phyloP scores from a whole-genome alignment of 2,888 invertebrate genomes.

The Parnassius glacialis region DNA sequence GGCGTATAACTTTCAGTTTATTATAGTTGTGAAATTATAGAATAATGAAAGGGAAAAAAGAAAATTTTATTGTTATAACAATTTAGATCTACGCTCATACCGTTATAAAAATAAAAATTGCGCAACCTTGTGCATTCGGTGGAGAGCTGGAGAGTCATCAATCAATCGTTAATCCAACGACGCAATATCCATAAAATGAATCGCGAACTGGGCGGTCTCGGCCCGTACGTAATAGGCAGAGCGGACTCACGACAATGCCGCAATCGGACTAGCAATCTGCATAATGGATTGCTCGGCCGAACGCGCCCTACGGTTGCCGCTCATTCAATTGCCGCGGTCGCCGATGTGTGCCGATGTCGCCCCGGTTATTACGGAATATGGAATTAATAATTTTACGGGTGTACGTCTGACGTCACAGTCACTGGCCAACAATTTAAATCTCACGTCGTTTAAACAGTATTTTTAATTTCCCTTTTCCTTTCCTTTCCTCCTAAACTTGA shows the following conservation, averaged over 20 bases:
- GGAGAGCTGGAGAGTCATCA: conserved; percentile 52
- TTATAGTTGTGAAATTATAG: too few relatives aligned
- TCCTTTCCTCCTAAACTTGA: neutral
- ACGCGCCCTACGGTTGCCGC: conserved; percentile 71
- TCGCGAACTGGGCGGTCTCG: conserved; percentile 37
- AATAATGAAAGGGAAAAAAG: too few relatives aligned
- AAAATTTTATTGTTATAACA: too few relatives aligned
- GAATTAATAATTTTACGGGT: conserved; percentile 68
- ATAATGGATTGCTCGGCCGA: conserved; percentile 79
- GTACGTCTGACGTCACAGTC: conserved; percentile 26
- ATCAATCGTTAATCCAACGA: conserved; percentile 70
- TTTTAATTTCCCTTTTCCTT: too few relatives aligned
- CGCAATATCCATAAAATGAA: conserved; percentile 60
- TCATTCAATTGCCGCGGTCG: conserved; percentile 78
- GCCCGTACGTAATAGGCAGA: conserved; percentile 55
- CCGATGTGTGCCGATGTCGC: conserved; percentile 69
- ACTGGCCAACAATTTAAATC: conserved; percentile 9
- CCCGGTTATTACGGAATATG: conserved; percentile 70
- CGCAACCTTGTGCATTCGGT: conserved; percentile 4
- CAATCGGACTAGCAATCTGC: conserved; percentile 78
- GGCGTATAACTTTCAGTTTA: too few relatives aligned
- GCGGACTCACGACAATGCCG: conserved; percentile 74
- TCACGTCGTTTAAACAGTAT: neutral
- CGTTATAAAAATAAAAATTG: neutral
- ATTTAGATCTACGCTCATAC: neutral